These are phyloP conservation scores for Mythimna pallens DNA, from an alignment of 2,888 invertebrate species.

Conservation along the genomic window DNA sequence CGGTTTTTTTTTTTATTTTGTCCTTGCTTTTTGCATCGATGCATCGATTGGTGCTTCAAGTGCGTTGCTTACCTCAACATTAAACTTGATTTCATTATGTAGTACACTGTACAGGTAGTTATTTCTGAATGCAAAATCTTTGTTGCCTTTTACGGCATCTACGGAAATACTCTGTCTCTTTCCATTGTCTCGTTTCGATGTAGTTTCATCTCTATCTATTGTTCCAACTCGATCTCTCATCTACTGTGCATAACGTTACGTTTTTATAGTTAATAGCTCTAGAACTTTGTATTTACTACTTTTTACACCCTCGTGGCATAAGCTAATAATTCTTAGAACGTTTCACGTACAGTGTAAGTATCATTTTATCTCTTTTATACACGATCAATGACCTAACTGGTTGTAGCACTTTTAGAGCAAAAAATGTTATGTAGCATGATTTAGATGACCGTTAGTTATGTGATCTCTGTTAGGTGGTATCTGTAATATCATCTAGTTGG, in stretches of 20 bases:
- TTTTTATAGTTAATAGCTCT: neutral
- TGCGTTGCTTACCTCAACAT: neutral
- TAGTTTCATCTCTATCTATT: conserved; percentile 17
- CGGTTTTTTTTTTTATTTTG: neutral
- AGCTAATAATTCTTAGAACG: conserved; percentile 16
- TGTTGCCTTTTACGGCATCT: neutral
- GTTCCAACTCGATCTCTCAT: neutral
- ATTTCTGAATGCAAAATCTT: conserved; percentile 2
- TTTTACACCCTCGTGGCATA: conserved; percentile 12
- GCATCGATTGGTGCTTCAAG: neutral
- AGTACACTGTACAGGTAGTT: neutral
- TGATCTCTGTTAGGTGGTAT: conserved; percentile 25
- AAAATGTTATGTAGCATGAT: conserved; percentile 48
- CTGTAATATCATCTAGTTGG: conserved; percentile 19
- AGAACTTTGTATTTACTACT: conserved; percentile 6
- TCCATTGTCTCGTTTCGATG: neutral
- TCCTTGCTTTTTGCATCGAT: conserved; percentile 14
- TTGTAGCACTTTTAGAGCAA: conserved; percentile 50
- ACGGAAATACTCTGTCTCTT: conserved; percentile 7
- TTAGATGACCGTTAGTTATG: conserved; percentile 49
- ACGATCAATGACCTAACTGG: conserved; percentile 66
- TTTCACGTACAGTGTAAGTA: conserved; percentile 29
- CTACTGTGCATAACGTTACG: neutral
- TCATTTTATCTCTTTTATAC: conserved; percentile 35
- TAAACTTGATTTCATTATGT: neutral